Evolutionary conservation across 2,888 invertebrate genomes (phyloP).

Genomic region (Drosophila macrothrix): DNA sequence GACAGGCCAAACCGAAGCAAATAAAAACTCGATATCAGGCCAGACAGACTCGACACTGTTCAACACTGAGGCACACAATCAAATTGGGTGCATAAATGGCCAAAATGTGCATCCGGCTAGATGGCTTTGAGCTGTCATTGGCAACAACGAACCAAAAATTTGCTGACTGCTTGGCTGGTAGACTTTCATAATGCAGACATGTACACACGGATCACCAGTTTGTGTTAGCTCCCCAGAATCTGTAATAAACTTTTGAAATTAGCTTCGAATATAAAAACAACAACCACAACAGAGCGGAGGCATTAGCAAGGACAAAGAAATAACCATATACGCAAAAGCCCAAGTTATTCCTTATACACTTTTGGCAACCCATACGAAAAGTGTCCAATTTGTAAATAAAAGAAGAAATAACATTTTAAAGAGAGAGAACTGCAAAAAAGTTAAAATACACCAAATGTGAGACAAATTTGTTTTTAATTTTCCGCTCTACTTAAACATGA

Average conservation of each 20-base stretch:
- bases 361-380: background rate
- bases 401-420: constrained; percentile 11
- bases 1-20: constrained; percentile 47
- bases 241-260: constrained; percentile 29
- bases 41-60: constrained; percentile 18
- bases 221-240: constrained; percentile 15
- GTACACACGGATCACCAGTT: constrained; percentile 6
- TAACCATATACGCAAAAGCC: background rate
- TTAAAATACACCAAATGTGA: constrained; percentile 59
- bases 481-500: constrained; percentile 78
- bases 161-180: constrained; percentile 44
- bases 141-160: constrained; percentile 62
- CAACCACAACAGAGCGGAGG: background rate
- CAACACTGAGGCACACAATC: constrained; percentile 25
- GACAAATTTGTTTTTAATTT: constrained; percentile 80
- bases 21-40: constrained; percentile 70
- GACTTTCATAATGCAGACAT: constrained; percentile 31
- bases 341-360: constrained; percentile 7
- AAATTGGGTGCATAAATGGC: constrained; percentile 49
- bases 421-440: constrained; percentile 27
- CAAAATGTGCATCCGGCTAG: constrained; percentile 50
- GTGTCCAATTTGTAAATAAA: constrained; percentile 34
- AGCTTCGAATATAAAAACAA: constrained; percentile 1
- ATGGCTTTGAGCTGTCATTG: constrained; percentile 75
- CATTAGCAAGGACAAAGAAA: constrained; percentile 2